phyloP scores from a whole-genome alignment of 2,888 invertebrate genomes.

The Thumatha senex region DNA sequence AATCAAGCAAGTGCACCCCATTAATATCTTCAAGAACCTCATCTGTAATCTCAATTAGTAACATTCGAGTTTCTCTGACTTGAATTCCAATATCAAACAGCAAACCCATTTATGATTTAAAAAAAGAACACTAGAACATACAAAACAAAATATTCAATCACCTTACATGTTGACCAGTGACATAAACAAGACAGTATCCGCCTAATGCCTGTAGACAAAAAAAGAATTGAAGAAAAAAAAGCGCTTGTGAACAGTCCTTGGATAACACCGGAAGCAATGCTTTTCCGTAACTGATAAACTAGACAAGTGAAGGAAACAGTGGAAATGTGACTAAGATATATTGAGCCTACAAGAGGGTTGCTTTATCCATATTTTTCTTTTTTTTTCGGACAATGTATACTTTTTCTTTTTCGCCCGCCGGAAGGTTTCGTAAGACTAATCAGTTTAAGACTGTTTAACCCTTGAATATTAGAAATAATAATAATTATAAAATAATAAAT shows the following conservation, averaged over 20 bases:
- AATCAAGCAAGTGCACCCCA: too few species aligned
- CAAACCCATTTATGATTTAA: too few species aligned
- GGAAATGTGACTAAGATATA: constrained; percentile 66
- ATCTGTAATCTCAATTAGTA: too few species aligned
- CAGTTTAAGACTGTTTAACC: constrained; percentile 18
- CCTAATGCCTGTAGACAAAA: constrained; percentile 42
- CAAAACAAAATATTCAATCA: not conserved
- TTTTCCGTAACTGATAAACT: constrained; percentile 69
- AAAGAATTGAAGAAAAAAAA: constrained; percentile 43
- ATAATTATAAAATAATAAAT: too few species aligned
- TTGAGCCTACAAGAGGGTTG: constrained; percentile 53
- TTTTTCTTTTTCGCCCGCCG: constrained; percentile 43
- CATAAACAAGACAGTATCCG: constrained; percentile 48
- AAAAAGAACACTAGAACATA: not conserved
- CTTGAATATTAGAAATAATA: too few species aligned
- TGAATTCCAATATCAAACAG: too few species aligned
- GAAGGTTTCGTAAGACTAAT: constrained; percentile 57
- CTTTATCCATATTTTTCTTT: constrained; percentile 38
- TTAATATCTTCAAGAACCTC: too few species aligned
- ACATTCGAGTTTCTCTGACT: too few species aligned
- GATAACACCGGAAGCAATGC: constrained; percentile 74
- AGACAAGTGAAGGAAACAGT: constrained; percentile 73
- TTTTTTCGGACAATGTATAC: constrained; percentile 43
- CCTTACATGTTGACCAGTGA: constrained; percentile 35
- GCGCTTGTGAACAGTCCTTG: constrained; percentile 51